Evolutionary conservation across 2,113 vertebrate species (phyloP).

Genomic region (Casuarius casuarius): DNA sequence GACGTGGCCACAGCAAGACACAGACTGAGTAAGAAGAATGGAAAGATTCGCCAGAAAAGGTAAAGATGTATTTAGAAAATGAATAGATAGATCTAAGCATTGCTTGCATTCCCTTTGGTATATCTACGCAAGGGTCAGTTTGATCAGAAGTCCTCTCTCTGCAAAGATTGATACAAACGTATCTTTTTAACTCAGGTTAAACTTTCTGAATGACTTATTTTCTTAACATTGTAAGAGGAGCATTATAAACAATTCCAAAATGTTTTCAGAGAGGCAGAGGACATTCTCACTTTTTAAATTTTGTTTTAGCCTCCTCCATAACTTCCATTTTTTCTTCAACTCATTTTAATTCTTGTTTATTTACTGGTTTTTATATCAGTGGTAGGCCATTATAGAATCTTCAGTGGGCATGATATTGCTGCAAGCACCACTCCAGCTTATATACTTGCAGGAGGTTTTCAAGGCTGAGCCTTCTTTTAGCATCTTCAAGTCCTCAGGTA

Average conservation of each 20-base stretch:
- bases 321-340: background rate
- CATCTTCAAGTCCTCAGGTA: background rate
- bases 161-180: background rate
- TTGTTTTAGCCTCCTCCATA: background rate
- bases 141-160: background rate
- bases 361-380: background rate
- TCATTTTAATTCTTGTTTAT: background rate
- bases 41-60: background rate
- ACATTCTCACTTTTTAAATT: background rate
- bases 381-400: background rate
- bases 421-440: background rate
- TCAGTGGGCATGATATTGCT: rapidly evolving
- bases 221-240: background rate
- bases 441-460: background rate
- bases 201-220: background rate
- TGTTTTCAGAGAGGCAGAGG: background rate
- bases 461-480: background rate
- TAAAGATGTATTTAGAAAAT: background rate
- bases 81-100: background rate
- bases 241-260: background rate
- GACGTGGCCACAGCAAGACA: background rate
- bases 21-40: background rate
- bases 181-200: background rate
- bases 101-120: background rate
- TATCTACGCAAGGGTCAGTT: background rate